A percentile compares a stretch with the other conserved stretches of the same genome.
phyloP scores from a whole-genome alignment of 2,797 vertebrate genomes.

The Chelon labrosus region DNA sequence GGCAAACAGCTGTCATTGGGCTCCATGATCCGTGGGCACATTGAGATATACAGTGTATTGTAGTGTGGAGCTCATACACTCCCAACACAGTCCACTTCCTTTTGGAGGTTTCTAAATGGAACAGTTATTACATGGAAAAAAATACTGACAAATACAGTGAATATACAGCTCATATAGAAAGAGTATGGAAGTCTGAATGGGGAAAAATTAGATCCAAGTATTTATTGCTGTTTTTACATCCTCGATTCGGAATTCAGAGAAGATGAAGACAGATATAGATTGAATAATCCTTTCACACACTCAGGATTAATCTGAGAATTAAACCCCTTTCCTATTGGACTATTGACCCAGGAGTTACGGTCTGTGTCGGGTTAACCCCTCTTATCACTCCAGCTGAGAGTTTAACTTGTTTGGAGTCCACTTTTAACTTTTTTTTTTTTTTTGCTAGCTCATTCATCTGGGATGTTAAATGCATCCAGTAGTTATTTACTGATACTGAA shows the following conservation, averaged over 20 bases:
- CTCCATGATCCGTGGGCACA: conserved; percentile 26
- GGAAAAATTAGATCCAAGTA: neutral
- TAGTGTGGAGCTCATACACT: conserved; percentile 14
- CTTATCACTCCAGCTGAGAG: neutral
- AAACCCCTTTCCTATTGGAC: conserved; percentile 6
- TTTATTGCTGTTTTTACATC: neutral
- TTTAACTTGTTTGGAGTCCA: no score
- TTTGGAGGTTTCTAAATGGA: neutral
- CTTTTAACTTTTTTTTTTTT: neutral
- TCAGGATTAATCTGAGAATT: neutral
- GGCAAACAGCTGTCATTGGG: conserved; percentile 29
- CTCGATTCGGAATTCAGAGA: no score
- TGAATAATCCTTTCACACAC: neutral
- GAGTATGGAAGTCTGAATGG: neutral
- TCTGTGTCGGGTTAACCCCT: neutral
- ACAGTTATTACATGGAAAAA: neutral
- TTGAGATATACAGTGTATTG: conserved; percentile 6
- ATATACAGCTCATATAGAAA: neutral
- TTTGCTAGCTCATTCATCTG: neutral
- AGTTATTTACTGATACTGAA: no score
- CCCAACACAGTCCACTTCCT: neutral
- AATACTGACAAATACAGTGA: neutral
- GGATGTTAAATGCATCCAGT: neutral
- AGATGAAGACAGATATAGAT: neutral
- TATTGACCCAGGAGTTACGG: conserved; percentile 21